Evolutionary conservation across 2,113 vertebrate genomes (phyloP).

Genomic region (Mus musculus): DNA sequence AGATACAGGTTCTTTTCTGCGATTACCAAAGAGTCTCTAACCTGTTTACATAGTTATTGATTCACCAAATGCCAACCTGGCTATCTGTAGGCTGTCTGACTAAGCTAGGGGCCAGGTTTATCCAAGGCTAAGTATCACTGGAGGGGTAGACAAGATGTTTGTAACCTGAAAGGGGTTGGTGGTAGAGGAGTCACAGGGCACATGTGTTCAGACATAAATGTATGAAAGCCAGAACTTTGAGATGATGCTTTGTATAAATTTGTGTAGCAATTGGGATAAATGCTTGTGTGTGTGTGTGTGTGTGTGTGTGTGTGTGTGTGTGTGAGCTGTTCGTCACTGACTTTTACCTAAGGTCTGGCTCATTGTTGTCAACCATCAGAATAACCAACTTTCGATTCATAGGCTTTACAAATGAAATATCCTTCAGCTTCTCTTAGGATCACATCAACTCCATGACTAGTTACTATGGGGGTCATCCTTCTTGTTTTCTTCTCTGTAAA

Average conservation of each 20-base stretch:
- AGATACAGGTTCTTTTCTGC: not conserved
- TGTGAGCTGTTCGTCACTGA: not conserved
- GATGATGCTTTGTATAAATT: not conserved
- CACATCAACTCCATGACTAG: rapidly evolving
- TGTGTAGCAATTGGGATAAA: not conserved
- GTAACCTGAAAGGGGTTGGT: not conserved
- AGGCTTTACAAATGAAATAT: not conserved
- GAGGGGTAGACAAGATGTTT: not conserved
- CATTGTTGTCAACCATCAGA: not conserved
- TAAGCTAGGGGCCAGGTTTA: not conserved
- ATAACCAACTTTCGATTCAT: not conserved
- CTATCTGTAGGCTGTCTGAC: not conserved
- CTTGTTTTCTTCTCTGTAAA: not conserved
- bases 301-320: no score
- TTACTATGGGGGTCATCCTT: not conserved
- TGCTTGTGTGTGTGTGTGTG: rapidly evolving
- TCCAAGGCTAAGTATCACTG: not conserved
- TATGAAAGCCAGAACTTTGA: not conserved
- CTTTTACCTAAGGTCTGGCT: not conserved
- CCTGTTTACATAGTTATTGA: not conserved
- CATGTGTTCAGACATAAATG: not conserved
- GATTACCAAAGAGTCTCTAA: not conserved
- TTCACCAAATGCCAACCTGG: not conserved
- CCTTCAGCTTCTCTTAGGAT: not conserved
- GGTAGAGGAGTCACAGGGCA: not conserved